A percentile compares a stretch with the other conserved stretches of the same genome.
Conservation (phyloP, 1,140 invertebrate species). For the Idris sp. region DNA sequence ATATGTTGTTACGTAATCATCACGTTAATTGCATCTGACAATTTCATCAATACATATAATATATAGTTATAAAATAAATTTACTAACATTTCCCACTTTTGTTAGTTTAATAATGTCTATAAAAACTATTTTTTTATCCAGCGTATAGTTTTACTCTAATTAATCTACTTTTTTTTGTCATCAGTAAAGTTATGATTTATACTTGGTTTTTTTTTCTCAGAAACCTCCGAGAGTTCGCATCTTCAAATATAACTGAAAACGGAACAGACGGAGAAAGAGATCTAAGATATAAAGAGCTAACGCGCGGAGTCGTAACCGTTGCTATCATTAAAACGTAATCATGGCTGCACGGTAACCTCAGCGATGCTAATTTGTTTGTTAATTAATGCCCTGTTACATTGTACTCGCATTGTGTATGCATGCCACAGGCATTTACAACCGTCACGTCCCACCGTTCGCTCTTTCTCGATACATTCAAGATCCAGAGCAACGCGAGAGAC, state of each 20-base stretch:
- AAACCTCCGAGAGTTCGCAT: slow-evolving; percentile 28
- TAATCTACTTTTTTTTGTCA: too few species aligned
- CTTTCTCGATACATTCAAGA: slow-evolving; percentile 60
- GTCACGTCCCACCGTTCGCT: slow-evolving; percentile 44
- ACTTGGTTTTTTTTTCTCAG: slow-evolving; percentile 3
- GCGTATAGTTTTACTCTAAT: too few species aligned
- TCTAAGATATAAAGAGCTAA: slow-evolving; percentile 65
- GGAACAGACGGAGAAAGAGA: slow-evolving; percentile 59
- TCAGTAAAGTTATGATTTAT: too few species aligned
- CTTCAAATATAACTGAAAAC: slow-evolving; percentile 39
- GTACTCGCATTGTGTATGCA: slow-evolving; percentile 63
- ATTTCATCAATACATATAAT: slow-evolving; percentile 1
- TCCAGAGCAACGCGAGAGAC: slow-evolving; percentile 40
- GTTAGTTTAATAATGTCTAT: not conserved
- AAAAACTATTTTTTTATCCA: too few species aligned
- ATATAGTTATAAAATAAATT: slow-evolving; percentile 7
- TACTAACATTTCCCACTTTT: too few species aligned
- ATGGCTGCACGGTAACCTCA: slow-evolving; percentile 69
- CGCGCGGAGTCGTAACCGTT: slow-evolving; percentile 66
- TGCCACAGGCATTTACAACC: slow-evolving; percentile 59
- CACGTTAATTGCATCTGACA: slow-evolving; percentile 2
- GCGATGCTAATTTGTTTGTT: slow-evolving; percentile 75
- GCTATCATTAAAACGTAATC: slow-evolving; percentile 77
- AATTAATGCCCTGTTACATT: slow-evolving; percentile 75
- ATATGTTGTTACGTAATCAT: slow-evolving; percentile 16